A percentile compares a stretch with the other conserved stretches of the same genome.
phyloP scores from a whole-genome alignment of 2,797 vertebrate species.

The Erithacus rubecula region DNA sequence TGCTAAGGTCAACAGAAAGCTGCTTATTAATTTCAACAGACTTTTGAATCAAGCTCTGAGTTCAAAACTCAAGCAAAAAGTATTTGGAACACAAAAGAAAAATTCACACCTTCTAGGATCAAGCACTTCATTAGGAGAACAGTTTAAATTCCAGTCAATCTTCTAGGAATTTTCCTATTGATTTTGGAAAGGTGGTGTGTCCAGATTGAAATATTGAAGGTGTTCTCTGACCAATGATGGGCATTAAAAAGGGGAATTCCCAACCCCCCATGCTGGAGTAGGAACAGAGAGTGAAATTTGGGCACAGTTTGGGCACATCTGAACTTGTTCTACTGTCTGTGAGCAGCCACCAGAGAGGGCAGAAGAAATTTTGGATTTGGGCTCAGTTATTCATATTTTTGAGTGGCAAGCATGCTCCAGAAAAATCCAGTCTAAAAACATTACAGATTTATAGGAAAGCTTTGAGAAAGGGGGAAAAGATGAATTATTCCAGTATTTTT shows the following conservation, averaged over 20 bases:
- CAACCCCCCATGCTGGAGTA: neutral
- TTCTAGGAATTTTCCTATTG: neutral
- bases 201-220: neutral
- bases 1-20: constrained; percentile 33
- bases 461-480: neutral
- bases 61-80: neutral
- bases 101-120: neutral
- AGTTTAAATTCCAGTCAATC: neutral
- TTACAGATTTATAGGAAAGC: neutral
- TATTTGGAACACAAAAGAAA: neutral
- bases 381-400: neutral
- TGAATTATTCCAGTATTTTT: neutral
- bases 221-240: neutral
- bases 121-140: neutral
- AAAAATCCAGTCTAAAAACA: neutral
- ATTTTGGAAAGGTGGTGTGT: neutral
- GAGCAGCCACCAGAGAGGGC: neutral
- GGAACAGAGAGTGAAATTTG: neutral
- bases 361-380: neutral
- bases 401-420: neutral
- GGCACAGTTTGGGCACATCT: neutral
- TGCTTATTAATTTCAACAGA: constrained; percentile 30
- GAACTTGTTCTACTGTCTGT: neutral
- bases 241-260: neutral
- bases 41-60: neutral